A percentile compares a stretch with the other conserved stretches of the same genome.
Conservation (phyloP, 2,113 vertebrate genomes). For the Misgurnus mizolepis region DNA sequence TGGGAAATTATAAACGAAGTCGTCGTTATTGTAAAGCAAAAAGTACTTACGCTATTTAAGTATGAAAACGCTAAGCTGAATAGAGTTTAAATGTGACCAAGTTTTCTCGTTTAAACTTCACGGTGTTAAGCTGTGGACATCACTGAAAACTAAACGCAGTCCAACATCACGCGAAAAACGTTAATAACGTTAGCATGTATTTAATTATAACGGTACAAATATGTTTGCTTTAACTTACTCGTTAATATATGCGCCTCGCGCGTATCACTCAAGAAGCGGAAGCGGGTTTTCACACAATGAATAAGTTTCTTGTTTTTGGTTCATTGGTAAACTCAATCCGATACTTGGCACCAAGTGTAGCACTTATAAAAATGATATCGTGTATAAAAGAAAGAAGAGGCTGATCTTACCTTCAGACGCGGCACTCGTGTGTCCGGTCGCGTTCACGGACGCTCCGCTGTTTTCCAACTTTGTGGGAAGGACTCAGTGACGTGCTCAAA, state of each 20-base stretch:
- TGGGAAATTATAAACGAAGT: neutral
- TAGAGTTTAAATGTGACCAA: neutral
- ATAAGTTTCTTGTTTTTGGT: constrained; percentile 41
- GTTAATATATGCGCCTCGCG: neutral
- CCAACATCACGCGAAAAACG: neutral
- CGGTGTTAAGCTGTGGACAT: neutral
- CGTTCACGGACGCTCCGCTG: constrained; percentile 53
- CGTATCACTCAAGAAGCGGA: constrained; percentile 41
- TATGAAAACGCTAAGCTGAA: neutral
- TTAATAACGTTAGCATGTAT: neutral
- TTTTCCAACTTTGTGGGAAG: constrained; percentile 62
- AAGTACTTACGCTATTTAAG: constrained; percentile 24
- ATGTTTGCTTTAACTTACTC: neutral
- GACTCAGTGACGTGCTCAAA: constrained; percentile 59
- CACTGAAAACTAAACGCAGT: neutral
- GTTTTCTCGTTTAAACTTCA: neutral
- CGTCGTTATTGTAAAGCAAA: constrained; percentile 58
- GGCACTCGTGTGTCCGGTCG: constrained; percentile 59
- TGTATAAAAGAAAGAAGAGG: neutral
- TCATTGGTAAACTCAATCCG: neutral
- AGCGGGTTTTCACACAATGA: constrained; percentile 41
- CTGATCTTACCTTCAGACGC: constrained; percentile 60
- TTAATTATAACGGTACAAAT: neutral
- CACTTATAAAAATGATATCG: neutral
- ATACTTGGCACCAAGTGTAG: no score